Evolutionary conservation across 1,140 invertebrate species (phyloP), one percentile per base, ranked within the genome.

Genomic region (Drepana arcuata): DNA sequence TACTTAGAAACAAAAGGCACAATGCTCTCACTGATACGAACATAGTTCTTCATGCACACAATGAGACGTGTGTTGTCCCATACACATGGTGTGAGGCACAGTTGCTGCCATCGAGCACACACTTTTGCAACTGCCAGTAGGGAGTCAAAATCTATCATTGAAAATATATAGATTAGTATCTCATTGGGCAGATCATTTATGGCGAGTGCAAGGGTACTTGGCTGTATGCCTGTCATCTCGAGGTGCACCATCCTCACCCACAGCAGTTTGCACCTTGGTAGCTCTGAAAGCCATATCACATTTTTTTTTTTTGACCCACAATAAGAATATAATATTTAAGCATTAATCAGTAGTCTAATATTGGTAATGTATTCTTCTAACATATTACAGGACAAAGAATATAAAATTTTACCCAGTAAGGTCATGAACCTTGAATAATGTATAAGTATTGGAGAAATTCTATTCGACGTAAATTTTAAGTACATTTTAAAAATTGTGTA

Each of bases 121-220:
- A 85, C 83, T 53, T 82, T 77, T 32, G 78, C 77, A 21, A 84
- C 77, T 4, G 73, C 66, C 43, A 83, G 46, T 10, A 84, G 56
- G 33, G 75, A 83, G 56, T 85, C 83, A 54, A 78, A 81, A 57
- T 85, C 81, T 23, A 85, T 71, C 70, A 81, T 77, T 35, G 81
- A 83, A 64, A 85, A 84, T 54, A 85, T 84, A 35, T 83, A 80
- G 35, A 85, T 83, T 43, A 85, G 68, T 57, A 85, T 63, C 57
- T 85, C 83, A 61, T 85, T 85, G 21, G 83, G 83, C 50, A 85
- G 65, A 54, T 83, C 80, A 68, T 84, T 83, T 64, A 85, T 79
- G 33, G 66, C 68, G 35, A 79, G 47, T 35, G 54, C 38, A 43
- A 73, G 65, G 41, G 46, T 44, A 41, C 53, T 53, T 52, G 50